A percentile compares a stretch with the other conserved stretches of the same genome.
Evolutionary conservation across 35 echinoderm and acorn worm genomes (phyloP).

Genomic region (Holothuria glaberrima): DNA sequence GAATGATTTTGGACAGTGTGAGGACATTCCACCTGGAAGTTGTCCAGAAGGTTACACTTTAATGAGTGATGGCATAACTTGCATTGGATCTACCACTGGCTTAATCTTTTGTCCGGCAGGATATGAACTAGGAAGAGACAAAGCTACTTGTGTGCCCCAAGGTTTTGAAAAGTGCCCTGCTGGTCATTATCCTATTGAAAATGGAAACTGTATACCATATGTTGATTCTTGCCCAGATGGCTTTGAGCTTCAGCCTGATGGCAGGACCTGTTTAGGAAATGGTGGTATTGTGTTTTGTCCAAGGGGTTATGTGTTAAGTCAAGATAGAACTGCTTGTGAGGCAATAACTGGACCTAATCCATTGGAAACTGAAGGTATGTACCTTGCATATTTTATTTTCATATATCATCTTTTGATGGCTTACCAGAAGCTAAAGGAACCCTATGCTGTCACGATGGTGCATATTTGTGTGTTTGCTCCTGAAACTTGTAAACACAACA

Average conservation of each 20-base stretch:
- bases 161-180: neutral
- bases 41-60: slow-evolving; percentile 46
- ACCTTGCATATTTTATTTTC: too few relatives aligned
- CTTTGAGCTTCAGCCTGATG: slow-evolving; percentile 9
- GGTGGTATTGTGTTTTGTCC: slow-evolving; percentile 9
- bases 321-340: slow-evolving; percentile 1
- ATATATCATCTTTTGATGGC: too few relatives aligned
- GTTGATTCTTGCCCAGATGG: neutral
- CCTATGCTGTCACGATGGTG: too few relatives aligned
- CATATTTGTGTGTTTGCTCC: too few relatives aligned
- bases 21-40: neutral
- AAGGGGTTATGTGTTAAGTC: neutral
- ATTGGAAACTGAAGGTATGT: too few relatives aligned
- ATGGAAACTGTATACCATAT: slow-evolving; percentile 8
- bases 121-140: slow-evolving; percentile 33
- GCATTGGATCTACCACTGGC: neutral
- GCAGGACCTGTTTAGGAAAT: neutral
- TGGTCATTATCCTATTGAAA: neutral
- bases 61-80: slow-evolving; percentile 27
- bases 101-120: slow-evolving; percentile 34
- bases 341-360: neutral
- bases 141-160: neutral
- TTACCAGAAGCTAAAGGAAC: too few relatives aligned
- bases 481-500: too few relatives aligned
- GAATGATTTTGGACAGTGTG: neutral